Conservation (phyloP, 2,113 vertebrate genomes). For the Oreochromis tanganicae region DNA sequence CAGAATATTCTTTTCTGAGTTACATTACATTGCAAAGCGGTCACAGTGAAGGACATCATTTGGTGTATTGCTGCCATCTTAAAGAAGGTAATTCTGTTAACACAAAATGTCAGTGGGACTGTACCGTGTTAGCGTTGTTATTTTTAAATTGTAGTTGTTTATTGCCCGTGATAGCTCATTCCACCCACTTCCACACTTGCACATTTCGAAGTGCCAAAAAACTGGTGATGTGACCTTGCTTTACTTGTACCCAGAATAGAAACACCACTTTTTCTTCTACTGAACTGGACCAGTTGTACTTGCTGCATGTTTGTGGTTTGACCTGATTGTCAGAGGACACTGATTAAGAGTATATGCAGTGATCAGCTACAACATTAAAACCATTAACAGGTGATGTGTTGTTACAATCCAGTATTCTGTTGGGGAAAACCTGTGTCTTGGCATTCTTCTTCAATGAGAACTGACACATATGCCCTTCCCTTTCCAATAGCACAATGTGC, state of each 20-base stretch:
- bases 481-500: background rate
- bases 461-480: accelerated
- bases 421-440: accelerated
- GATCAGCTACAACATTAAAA: background rate
- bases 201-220: background rate
- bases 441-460: background rate
- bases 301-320: background rate
- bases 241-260: background rate
- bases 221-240: conserved; percentile 11
- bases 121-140: background rate
- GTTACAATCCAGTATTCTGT: background rate
- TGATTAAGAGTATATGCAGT: background rate
- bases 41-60: background rate
- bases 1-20: background rate
- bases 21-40: background rate
- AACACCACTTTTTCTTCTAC: background rate
- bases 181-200: background rate
- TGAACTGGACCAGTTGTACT: background rate
- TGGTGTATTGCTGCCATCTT: background rate
- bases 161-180: background rate
- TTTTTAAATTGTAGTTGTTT: conserved; percentile 24
- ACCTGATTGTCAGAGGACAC: background rate
- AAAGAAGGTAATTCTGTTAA: background rate
- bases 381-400: background rate
- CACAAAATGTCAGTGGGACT: background rate